Conservation (phyloP, 2,113 vertebrate genomes). For the Rhynchomys soricoides region DNA sequence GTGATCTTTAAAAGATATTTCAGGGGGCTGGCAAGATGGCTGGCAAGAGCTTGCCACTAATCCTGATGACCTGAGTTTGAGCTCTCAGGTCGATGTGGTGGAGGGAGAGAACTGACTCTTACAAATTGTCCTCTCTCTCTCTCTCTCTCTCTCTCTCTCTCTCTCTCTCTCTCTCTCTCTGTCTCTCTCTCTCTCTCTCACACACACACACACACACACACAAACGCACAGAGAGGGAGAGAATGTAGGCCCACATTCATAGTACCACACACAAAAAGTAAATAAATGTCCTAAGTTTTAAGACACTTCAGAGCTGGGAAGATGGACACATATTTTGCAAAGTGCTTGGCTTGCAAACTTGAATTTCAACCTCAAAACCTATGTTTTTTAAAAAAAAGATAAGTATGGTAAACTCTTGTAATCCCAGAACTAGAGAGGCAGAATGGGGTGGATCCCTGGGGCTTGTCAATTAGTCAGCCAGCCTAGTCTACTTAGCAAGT, state of each 20-base stretch:
- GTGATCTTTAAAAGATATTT: not conserved
- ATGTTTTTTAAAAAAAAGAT: not conserved
- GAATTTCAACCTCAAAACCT: not conserved
- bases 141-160: too few relatives aligned
- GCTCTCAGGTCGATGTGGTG: not conserved
- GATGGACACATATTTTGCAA: not conserved
- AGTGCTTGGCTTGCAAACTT: not conserved
- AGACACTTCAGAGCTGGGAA: not conserved
- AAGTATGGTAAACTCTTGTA: not conserved
- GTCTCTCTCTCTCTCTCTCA: too few relatives aligned
- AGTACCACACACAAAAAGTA: not conserved
- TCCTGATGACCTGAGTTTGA: not conserved
- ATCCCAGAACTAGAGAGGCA: not conserved
- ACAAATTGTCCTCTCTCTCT: not conserved
- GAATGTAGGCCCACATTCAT: not conserved
- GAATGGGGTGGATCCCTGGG: not conserved
- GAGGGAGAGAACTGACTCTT: not conserved
- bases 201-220: not conserved
- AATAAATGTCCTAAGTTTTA: not conserved
- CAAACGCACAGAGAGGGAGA: not conserved
- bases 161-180: too few relatives aligned
- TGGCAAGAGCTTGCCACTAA: not conserved
- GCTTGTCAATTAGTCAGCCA: not conserved
- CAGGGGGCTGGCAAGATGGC: not conserved
- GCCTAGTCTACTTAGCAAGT: not conserved